Evolutionary conservation across 2,797 vertebrate species (phyloP).

Genomic region (Nannoperca australis): DNA sequence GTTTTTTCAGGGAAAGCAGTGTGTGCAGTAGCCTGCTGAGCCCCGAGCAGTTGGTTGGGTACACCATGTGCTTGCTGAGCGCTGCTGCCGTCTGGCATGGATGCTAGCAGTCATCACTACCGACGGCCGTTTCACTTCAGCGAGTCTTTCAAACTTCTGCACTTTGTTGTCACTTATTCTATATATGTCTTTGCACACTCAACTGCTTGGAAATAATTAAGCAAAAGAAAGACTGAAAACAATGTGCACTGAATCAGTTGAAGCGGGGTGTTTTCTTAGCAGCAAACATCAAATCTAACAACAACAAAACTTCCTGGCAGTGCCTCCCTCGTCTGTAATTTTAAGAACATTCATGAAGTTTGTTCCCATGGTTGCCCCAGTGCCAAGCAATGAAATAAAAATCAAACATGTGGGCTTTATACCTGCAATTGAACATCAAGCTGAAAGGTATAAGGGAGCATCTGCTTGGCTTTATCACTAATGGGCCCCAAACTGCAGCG

Average conservation of each 20-base stretch:
- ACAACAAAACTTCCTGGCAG: conserved; percentile 46
- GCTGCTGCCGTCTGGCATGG: conserved; percentile 58
- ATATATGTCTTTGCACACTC: conserved; percentile 18
- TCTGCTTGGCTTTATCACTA: conserved; percentile 81
- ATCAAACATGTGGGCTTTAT: conserved; percentile 74
- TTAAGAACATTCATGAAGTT: conserved; percentile 65
- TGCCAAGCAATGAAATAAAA: conserved; percentile 66
- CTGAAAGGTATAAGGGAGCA: conserved; percentile 76
- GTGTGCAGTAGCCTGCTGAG: conserved; percentile 64
- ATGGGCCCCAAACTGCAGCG: conserved; percentile 84
- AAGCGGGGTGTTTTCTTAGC: not conserved
- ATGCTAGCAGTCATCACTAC: conserved; percentile 39
- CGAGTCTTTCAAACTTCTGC: conserved; percentile 42
- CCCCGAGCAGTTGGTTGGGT: conserved; percentile 56
- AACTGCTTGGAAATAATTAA: conserved; percentile 14
- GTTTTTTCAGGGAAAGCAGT: conserved; percentile 32
- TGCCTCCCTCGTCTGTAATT: conserved; percentile 21
- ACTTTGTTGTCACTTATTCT: conserved; percentile 22
- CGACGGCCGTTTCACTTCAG: conserved; percentile 40
- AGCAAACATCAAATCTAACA: conserved; percentile 24
- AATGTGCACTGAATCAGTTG: not conserved
- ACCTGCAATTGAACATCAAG: conserved; percentile 73
- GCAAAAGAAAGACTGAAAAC: conserved; percentile 6
- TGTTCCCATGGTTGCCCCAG: conserved; percentile 41
- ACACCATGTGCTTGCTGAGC: conserved; percentile 67